phyloP scores from a whole-genome alignment of 2,113 vertebrate genomes.

The Peucedramus taeniatus region DNA sequence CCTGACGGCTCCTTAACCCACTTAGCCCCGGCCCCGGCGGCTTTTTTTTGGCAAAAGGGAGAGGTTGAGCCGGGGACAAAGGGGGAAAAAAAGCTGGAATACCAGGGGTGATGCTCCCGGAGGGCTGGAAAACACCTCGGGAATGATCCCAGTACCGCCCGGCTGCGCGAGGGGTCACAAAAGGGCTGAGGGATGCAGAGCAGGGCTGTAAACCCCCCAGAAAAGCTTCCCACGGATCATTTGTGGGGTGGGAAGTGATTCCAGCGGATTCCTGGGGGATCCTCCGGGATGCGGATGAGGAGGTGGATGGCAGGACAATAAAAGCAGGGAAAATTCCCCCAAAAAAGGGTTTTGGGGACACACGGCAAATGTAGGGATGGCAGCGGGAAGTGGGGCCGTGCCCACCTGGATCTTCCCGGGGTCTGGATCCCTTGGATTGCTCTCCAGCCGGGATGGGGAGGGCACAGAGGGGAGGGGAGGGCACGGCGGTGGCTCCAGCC shows the following conservation, averaged over 20 bases:
- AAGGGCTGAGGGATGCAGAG: neutral
- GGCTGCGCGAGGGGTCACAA: neutral
- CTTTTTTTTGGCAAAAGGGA: neutral
- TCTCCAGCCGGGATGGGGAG: neutral
- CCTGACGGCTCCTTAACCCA: neutral
- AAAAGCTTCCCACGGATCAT: fast-evolving
- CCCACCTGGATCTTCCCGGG: neutral
- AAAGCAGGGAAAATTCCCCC: fast-evolving
- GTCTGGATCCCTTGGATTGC: neutral
- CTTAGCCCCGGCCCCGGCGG: neutral
- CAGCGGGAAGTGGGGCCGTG: neutral
- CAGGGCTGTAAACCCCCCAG: neutral
- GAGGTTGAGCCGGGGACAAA: neutral
- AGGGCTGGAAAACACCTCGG: neutral
- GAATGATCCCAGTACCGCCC: neutral
- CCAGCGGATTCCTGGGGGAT: neutral
- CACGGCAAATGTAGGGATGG: fast-evolving
- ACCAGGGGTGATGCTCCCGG: neutral
- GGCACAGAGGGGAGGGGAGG: neutral
- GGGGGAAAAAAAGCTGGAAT: neutral
- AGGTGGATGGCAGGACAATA: neutral
- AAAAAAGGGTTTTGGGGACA: neutral
- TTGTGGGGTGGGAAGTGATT: neutral
- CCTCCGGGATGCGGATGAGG: neutral
- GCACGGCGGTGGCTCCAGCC: neutral